Percentiles rank a stretch among this genome's conserved stretches.
phyloP scores from a whole-genome alignment of 2,888 invertebrate genomes.

The Coecobrya sp. region DNA sequence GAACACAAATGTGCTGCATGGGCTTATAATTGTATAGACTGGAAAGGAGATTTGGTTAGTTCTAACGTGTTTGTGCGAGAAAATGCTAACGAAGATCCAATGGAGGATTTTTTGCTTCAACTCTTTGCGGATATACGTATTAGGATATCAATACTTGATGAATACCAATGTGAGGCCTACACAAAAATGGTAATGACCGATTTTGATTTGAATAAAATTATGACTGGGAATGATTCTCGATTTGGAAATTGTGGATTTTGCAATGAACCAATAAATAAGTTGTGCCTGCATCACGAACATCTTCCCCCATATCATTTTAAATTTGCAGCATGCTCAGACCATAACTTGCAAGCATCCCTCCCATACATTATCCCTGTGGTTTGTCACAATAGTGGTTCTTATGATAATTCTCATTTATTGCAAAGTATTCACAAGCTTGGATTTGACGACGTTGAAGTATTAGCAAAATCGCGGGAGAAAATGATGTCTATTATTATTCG shows the following conservation, averaged over 20 bases:
- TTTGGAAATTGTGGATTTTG: slow-evolving; percentile 12
- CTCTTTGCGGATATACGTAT: not conserved
- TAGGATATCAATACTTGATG: not conserved
- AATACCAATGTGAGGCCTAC: not conserved
- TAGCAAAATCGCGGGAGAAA: slow-evolving; percentile 11
- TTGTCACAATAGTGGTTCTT: not conserved
- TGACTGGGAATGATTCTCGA: not conserved
- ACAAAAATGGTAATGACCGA: not conserved
- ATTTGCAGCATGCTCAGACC: not conserved
- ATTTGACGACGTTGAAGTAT: not conserved
- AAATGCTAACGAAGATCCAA: not conserved
- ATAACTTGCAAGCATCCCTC: not conserved
- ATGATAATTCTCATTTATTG: slow-evolving; percentile 29
- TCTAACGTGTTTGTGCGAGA: not conserved
- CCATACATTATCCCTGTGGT: not conserved
- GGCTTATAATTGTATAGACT: not conserved
- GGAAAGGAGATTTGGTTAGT: not conserved
- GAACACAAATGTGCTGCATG: not conserved
- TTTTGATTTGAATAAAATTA: not conserved
- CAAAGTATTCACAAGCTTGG: slow-evolving; percentile 14
- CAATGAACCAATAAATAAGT: not conserved
- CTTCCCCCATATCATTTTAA: slow-evolving; percentile 14
- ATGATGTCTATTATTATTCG: not conserved
- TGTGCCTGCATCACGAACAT: not conserved
- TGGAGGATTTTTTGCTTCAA: not conserved